Evolutionary conservation across 2,113 vertebrate genomes (phyloP).

Genomic region (Tragelaphus buxtoni): DNA sequence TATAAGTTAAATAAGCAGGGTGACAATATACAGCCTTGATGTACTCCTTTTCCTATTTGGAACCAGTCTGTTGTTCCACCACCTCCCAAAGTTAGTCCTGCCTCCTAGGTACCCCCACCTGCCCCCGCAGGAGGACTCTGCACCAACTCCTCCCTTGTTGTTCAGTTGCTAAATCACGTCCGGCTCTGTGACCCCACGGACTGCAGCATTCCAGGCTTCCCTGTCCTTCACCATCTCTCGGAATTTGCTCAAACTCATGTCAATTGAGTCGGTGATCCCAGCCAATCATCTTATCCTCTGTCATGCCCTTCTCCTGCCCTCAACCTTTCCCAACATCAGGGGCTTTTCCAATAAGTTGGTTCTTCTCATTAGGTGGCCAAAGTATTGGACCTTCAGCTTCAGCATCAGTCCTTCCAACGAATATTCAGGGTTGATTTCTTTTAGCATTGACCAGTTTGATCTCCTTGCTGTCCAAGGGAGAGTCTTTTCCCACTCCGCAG

Average conservation of each 20-base stretch:
- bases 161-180: not conserved
- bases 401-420: not conserved
- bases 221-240: not conserved
- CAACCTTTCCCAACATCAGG: not conserved
- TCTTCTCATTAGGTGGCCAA: not conserved
- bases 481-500: not conserved
- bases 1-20: no score
- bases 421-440: not conserved
- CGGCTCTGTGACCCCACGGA: not conserved
- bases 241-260: not conserved
- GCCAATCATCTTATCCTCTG: not conserved
- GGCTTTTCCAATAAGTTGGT: not conserved
- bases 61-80: no score
- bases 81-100: rapidly evolving
- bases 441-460: not conserved
- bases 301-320: not conserved
- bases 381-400: not conserved
- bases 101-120: not conserved
- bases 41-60: no score
- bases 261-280: not conserved
- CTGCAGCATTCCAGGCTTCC: not conserved
- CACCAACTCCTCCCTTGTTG: not conserved
- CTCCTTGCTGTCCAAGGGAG: not conserved
- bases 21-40: no score
- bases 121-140: not conserved